Base-by-base conservation (phyloP, 2,797 vertebrate genomes). In the Phalloptychus januarius region DNA sequence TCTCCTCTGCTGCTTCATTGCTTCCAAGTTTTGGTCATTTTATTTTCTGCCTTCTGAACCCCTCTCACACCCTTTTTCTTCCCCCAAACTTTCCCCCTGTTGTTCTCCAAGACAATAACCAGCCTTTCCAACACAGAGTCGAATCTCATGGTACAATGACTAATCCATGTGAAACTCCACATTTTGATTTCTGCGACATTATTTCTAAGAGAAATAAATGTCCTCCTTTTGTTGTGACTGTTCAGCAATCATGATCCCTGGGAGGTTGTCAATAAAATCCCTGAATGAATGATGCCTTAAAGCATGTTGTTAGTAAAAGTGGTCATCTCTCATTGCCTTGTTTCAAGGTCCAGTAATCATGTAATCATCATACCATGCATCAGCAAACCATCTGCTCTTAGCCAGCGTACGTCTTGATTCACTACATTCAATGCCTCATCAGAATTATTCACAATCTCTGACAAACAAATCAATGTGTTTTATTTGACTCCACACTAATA, bases 381-480 rank as follows among this genome's bases (percentile, higher is more conserved):
- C 84, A 85, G 73, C 75, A 33, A 42, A 25, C 54, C 44, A 7
- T 70, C 85, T 73, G 79, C 76, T 75, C 79, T 75, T 52, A 83
- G 73, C 81, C 88, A 89, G 91, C 89, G 80, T 86, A 81, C 78
- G 72, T 76, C 72, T 77, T 90, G 84, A 93, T 92, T 90, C 90
- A 87, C 73, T 74, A 10, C 82, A 31, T 89, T 92, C 90, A 82
- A 91, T 92, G 91, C 40, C 83, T 81, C 89, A 89, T 91, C 90
- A 90, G 83, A 89, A 92, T 91, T 85, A 89, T 90, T 91, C 87
- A 88, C 44, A 42, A 6, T 38, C 78, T 89, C 87, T 83, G 89
- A 91, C 92, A 91, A 93, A 90, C 83, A 61, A 84, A 89, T 92
- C 90, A 50, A 89, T 90, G 76, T 50, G 10, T 28, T 71, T 86